Base-by-base conservation (phyloP, 2,797 vertebrate species). In the Hafferia zeledoni region DNA sequence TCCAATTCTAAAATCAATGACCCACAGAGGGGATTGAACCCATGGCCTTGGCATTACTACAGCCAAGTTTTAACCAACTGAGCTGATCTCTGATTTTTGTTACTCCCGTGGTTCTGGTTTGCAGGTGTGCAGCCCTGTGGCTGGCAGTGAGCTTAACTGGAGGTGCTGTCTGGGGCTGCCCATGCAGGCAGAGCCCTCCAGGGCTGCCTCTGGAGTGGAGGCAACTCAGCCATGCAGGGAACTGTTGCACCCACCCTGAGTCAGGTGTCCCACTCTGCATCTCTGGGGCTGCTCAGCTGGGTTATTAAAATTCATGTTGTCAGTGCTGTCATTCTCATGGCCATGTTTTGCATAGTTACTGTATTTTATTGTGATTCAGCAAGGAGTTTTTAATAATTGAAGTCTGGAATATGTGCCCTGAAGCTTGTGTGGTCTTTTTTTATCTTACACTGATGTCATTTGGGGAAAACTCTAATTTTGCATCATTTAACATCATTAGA, bases 111-210 rank as follows among this genome's bases (percentile, higher is more conserved):
- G 60, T 35, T 87, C 44, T 55, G 19, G 47, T 82, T 77, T 53
- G 83, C 14, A 37, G n/a, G 13, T 35, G 7, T 70, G 35, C 49
- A 70, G 59, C 20, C 41, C 18, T 25, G 46, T n/a, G 43, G 30
- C 46, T 65, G 57, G 50, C 55, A 75, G 19, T 11, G 31, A 33
- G 44, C 23, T 63, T 30, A 25, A 13, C 11, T 31, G 9, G 5
- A 11, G 2, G 12, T 71, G 25, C 17, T 49, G 28, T 60, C 17
- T 82, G 52, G 47, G 63, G 67, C 69, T 71, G 43, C 33, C 41
- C 2, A 1, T 4, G 44, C 57, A 52, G 46, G 3, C 43, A 3
- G 12, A 35, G 3, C 19, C 3, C 33, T 37, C 19, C 53, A 33
- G 61, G 35, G 57, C 78, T 75, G 68, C 74, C 44, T 49, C 41